A percentile compares a stretch with the other conserved stretches of the same genome.
These are phyloP conservation scores for Lysandra coridon DNA, from an alignment of 2,888 invertebrate species.

Conservation along the genomic window DNA sequence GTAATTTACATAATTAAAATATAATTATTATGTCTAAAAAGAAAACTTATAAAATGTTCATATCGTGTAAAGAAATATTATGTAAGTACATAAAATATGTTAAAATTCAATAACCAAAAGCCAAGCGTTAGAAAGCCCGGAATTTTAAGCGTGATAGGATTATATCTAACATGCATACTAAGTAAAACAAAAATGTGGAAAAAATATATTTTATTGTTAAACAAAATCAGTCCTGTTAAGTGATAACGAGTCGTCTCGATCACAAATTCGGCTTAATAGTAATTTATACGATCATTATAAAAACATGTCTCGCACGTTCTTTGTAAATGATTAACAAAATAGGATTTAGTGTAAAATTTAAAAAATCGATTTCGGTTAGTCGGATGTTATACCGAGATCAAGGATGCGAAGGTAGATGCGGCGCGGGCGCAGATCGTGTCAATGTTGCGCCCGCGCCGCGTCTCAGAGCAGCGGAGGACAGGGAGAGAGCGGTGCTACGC, in stretches of 20 bases:
- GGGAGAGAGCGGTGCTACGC: constrained; percentile 64
- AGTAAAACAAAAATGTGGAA: constrained; percentile 72
- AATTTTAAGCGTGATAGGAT: constrained; percentile 62
- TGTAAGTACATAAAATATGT: not conserved
- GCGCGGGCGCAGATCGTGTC: constrained; percentile 44
- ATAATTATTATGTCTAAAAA: not conserved
- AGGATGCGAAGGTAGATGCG: constrained; percentile 64
- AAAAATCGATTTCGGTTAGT: constrained; percentile 73
- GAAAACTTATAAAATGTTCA: not conserved
- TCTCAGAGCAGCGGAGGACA: constrained; percentile 36
- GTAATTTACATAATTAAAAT: not conserved
- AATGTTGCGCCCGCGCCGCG: constrained; percentile 48
- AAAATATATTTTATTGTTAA: constrained; percentile 72
- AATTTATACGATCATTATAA: constrained; percentile 64
- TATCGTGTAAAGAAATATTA: not conserved
- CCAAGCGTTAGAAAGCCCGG: constrained; percentile 74
- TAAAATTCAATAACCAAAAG: constrained; percentile 45
- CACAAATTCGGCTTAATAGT: constrained; percentile 64
- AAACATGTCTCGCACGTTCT: constrained; percentile 45
- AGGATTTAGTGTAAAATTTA: constrained; percentile 55
- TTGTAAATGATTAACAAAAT: constrained; percentile 62
- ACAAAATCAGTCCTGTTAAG: constrained; percentile 77
- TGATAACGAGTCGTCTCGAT: constrained; percentile 70
- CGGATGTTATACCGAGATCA: constrained; percentile 78
- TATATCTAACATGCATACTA: constrained; percentile 59